phyloP scores from a whole-genome alignment of 1,140 invertebrate genomes.

The Trichoplusia ni region DNA sequence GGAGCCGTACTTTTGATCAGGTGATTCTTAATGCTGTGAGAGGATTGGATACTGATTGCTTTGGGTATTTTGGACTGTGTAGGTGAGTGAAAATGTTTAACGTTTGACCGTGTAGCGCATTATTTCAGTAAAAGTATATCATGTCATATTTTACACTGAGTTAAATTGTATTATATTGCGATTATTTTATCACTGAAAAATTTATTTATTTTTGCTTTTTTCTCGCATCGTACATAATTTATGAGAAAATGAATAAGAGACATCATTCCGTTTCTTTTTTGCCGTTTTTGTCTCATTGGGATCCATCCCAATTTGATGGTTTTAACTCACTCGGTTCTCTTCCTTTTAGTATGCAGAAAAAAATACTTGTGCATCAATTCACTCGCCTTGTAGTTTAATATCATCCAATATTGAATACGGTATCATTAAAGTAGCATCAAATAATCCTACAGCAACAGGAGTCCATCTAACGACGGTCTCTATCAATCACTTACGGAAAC shows the following conservation, averaged over 20 bases:
- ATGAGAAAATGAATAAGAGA: no score
- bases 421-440: conserved; percentile 23
- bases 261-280: no score
- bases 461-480: conserved; percentile 45
- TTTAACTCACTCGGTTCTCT: no score
- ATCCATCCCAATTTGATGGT: no score
- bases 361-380: no score
- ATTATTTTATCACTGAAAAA: no score
- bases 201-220: no score
- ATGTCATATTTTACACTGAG: not conserved
- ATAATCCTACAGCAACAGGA: conserved; percentile 39
- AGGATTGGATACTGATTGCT: conserved; percentile 33
- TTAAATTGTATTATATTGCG: no score
- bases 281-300: no score
- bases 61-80: not conserved
- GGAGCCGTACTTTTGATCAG: conserved; percentile 73
- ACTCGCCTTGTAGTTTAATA: no score
- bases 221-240: no score
- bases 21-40: conserved; percentile 30
- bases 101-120: not conserved
- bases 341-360: no score
- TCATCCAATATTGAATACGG: not conserved
- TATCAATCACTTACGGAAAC: conserved; percentile 80
- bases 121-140: not conserved
- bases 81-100: not conserved